Percentiles rank a stretch among this genome's conserved stretches.
phyloP scores from a whole-genome alignment of 2,797 vertebrate genomes.

The Huso huso region DNA sequence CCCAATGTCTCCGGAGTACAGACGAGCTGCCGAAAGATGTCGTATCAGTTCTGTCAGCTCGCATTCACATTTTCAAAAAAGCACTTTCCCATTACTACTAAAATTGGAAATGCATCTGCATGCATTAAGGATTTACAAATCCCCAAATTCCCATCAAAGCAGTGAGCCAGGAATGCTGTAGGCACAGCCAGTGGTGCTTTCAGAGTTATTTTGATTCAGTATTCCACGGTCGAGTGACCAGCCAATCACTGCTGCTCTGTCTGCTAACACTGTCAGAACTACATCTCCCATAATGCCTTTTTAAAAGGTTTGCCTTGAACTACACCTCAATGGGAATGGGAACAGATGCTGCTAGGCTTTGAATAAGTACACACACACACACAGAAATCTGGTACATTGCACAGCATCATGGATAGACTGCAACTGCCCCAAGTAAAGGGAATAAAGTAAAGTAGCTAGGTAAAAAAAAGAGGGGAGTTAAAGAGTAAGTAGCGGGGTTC shows the following conservation, averaged over 20 bases:
- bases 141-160: not conserved
- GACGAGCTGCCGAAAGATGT: constrained; percentile 15
- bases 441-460: too few relatives aligned
- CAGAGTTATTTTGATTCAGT: too few relatives aligned
- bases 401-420: too few relatives aligned
- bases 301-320: constrained; percentile 2
- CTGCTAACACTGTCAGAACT: not conserved
- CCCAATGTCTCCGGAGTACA: constrained; percentile 4
- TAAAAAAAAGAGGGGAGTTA: too few relatives aligned
- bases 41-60: constrained; percentile 1
- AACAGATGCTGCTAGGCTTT: too few relatives aligned
- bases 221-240: not conserved
- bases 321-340: not conserved
- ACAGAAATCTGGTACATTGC: too few relatives aligned
- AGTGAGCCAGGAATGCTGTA: too few relatives aligned
- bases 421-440: too few relatives aligned
- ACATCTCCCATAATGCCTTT: not conserved
- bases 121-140: constrained; percentile 4
- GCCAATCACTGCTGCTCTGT: not conserved
- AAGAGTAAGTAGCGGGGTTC: too few relatives aligned
- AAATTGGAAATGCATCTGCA: constrained; percentile 3
- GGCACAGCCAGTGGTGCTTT: too few relatives aligned
- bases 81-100: not conserved
- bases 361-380: too few relatives aligned
- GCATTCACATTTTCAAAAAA: constrained; percentile 2